These are phyloP conservation scores for Danio albolineatus DNA, from an alignment of 2,797 vertebrate genomes.

Conservation along the genomic window DNA sequence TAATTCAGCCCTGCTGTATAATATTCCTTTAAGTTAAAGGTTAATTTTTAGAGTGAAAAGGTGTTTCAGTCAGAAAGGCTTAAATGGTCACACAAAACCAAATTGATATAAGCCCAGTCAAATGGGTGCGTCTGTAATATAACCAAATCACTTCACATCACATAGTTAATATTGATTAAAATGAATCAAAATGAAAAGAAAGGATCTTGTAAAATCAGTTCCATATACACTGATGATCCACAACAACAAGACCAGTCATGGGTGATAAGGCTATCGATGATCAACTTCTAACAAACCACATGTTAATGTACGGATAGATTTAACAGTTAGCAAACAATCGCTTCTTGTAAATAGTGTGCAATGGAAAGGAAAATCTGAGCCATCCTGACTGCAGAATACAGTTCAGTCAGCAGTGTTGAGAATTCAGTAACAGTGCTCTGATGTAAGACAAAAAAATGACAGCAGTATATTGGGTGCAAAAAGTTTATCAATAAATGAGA, in stretches of 20 bases:
- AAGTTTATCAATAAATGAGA: neutral
- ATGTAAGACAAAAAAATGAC: neutral
- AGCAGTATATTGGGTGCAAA: neutral
- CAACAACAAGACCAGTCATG: no score
- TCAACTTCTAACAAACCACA: no score
- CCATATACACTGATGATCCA: no score
- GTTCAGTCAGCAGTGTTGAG: neutral
- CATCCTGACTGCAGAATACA: no score
- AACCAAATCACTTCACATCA: neutral
- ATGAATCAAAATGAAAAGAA: neutral
- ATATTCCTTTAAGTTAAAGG: neutral
- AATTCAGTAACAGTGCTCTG: neutral
- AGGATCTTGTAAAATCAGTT: neutral
- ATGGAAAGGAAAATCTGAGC: no score
- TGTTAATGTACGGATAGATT: no score
- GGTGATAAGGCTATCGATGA: no score
- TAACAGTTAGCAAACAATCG: no score
- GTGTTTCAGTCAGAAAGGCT: neutral
- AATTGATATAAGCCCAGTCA: neutral
- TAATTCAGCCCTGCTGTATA: neutral
- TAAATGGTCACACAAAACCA: neutral
- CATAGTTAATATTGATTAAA: neutral
- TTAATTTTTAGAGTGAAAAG: neutral
- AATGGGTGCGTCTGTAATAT: neutral
- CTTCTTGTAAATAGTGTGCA: no score